Percentiles rank a stretch among this genome's conserved stretches.
Evolutionary conservation across 2,113 vertebrate species (phyloP).

Genomic region (Gnathonemus longibarbis): DNA sequence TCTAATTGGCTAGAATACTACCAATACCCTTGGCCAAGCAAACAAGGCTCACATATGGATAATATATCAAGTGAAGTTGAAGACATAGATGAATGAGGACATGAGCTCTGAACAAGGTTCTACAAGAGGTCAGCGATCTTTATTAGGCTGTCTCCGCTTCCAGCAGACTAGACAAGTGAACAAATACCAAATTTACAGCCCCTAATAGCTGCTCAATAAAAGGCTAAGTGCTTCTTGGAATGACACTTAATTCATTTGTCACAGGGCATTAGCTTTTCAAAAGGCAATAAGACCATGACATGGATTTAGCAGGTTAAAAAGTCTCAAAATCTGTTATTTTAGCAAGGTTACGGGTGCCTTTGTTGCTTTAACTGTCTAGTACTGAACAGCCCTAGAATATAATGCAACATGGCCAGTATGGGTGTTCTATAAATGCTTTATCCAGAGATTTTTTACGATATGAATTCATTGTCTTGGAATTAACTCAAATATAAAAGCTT

Average conservation of each 20-base stretch:
- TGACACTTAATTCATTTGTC: constrained; percentile 55
- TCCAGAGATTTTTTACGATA: neutral
- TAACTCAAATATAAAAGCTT: neutral
- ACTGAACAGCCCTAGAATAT: neutral
- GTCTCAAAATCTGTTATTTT: constrained; percentile 28
- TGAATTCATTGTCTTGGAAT: neutral
- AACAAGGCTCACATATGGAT: neutral
- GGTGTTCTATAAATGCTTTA: neutral
- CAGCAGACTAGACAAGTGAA: constrained; percentile 46
- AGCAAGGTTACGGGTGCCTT: constrained; percentile 25
- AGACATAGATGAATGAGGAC: neutral
- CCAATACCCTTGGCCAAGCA: neutral
- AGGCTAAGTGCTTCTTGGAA: constrained; percentile 42
- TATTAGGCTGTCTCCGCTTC: constrained; percentile 27
- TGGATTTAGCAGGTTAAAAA: constrained; percentile 38
- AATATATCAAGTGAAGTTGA: neutral
- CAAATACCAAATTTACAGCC: constrained; percentile 54
- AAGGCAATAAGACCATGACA: constrained; percentile 32
- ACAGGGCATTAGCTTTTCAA: constrained; percentile 41
- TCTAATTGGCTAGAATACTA: neutral
- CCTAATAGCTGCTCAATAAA: constrained; percentile 47
- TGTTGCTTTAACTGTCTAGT: constrained; percentile 19
- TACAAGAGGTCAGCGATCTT: constrained; percentile 2
- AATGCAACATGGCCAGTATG: neutral
- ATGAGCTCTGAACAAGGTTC: neutral